Evolutionary conservation across 2,888 invertebrate species (phyloP).

Genomic region (Patella ulyssiponensis): DNA sequence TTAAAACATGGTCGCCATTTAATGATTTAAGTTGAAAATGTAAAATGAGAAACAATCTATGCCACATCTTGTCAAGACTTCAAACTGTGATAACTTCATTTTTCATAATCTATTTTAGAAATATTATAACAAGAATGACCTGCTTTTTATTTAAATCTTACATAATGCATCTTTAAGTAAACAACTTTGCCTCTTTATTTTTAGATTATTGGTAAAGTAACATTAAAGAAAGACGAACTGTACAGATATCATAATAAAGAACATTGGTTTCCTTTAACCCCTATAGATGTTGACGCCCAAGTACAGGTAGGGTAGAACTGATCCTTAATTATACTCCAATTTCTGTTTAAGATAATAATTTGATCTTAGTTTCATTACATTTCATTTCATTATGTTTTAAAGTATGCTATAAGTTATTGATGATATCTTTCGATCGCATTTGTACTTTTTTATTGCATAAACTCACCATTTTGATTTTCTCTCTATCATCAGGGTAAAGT

Average conservation of each 20-base stretch:
- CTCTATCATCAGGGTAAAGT: slow-evolving; percentile 78
- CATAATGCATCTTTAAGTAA: neutral
- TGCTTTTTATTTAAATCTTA: no score
- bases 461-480: neutral
- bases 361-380: no score
- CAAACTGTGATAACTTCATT: no score
- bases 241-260: slow-evolving; percentile 91
- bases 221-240: slow-evolving; percentile 89
- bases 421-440: no score
- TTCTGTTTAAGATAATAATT: no score
- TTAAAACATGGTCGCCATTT: no score
- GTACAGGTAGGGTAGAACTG: slow-evolving; percentile 70
- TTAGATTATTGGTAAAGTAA: slow-evolving; percentile 83
- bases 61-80: no score
- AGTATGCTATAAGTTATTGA: no score
- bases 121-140: no score
- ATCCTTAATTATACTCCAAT: neutral
- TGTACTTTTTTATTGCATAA: slow-evolving; percentile 6
- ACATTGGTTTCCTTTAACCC: slow-evolving; percentile 91
- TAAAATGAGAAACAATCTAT: neutral
- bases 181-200: slow-evolving; percentile 1
- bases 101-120: no score
- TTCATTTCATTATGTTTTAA: no score
- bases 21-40: neutral
- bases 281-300: slow-evolving; percentile 89